Percentiles rank a stretch among this genome's conserved stretches.
Conservation (phyloP, 2,888 invertebrate genomes). For the Andrena trimmerana region DNA sequence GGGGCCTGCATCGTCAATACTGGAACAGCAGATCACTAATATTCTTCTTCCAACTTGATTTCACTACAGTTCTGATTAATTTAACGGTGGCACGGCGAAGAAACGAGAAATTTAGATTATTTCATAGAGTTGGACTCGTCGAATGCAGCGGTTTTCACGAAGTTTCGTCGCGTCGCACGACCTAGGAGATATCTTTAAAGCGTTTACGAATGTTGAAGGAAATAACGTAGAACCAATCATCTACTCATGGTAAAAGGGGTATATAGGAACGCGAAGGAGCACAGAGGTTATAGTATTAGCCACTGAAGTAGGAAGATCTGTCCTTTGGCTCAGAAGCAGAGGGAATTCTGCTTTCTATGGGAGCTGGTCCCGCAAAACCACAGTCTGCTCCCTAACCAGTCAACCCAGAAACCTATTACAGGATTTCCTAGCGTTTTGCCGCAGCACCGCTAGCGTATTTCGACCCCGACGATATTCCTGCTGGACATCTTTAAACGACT, state of each 20-base stretch:
- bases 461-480: slow-evolving; percentile 47
- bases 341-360: slow-evolving; percentile 58
- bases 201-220: slow-evolving; percentile 48
- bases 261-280: slow-evolving; percentile 21
- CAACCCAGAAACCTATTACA: slow-evolving; percentile 77
- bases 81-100: no score
- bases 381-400: slow-evolving; percentile 69
- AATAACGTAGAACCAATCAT: slow-evolving; percentile 45
- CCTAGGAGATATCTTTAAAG: slow-evolving; percentile 26
- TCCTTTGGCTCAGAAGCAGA: slow-evolving; percentile 53
- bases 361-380: slow-evolving; percentile 63
- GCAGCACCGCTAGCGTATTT: slow-evolving; percentile 75
- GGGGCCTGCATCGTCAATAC: no score
- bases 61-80: no score
- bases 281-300: slow-evolving; percentile 43
- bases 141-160: background rate
- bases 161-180: slow-evolving; percentile 3
- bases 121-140: slow-evolving; percentile 7
- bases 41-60: no score
- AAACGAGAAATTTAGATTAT: slow-evolving; percentile 2
- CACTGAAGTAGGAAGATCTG: slow-evolving; percentile 54
- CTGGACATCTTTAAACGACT: slow-evolving; percentile 54
- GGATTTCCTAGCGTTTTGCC: slow-evolving; percentile 75
- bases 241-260: slow-evolving; percentile 23
- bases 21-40: no score